Evolutionary conservation across 2,113 vertebrate genomes (phyloP), one percentile per base, ranked within the genome.

Genomic region (Chloropsis hardwickii): DNA sequence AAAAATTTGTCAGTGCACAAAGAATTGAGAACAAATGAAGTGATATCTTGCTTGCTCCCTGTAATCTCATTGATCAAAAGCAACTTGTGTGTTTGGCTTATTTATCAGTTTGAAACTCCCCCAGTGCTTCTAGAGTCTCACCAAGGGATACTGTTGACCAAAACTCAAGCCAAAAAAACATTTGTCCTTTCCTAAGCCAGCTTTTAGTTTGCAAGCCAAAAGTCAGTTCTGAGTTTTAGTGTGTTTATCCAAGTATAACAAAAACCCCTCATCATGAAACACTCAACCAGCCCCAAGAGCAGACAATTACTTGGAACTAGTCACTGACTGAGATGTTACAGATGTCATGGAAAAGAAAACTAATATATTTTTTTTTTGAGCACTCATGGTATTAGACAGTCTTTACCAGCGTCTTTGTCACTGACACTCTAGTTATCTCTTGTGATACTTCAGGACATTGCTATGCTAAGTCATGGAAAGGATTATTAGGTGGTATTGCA

Each of bases 241-340:
- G 40, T 87, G 35, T 81, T 85, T 91, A 82, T 96, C 93, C 90
- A 96, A 96, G 57, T 85, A 81, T 37, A 97, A 96, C 84, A 94
- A 93, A 92, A 94, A 76, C 23, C 69, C 53, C 40, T 90, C 78
- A 69, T 95, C 93, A 81, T 67, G 53, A 93, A 97, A 94, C 95
- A 95, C 92, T 95, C 92, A 94, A 82, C 53, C 48, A 94, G 66
- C 24, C 85, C 37, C 84, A 85, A 61, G 78, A 96, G 92, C 21
- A 93, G 90, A 94, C 90, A 96, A 94, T 93, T 94, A 95, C 61
- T 97, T 96, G 92, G 90, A 97, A 85, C 73, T 69, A 74, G n/a
- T 84, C 85, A 90, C 44, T 40, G 65, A 79, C 35, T 95, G 92
- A 95, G 91, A 95, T 71, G 69, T 94, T 92, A 81, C 80, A 96